Evolutionary conservation across 1,140 invertebrate genomes (phyloP), one percentile per base, ranked within the genome.

Genomic region (Solenopsis invicta): DNA sequence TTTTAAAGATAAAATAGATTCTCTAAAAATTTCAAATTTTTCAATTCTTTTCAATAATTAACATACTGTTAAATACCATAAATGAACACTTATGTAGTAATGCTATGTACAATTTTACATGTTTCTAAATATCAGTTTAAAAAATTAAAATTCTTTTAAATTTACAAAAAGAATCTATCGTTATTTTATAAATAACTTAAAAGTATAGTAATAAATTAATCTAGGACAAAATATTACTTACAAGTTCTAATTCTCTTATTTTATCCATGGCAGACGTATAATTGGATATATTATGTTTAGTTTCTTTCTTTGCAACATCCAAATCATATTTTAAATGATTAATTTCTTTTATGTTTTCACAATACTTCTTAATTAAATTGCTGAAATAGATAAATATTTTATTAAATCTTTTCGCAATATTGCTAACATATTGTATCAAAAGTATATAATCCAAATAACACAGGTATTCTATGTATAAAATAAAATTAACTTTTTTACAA

Each of bases 321-420:
- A 94, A 48, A 8, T 93, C 84, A 52, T 29, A 54, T 34, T 87
- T 93, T 10, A 93, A 82, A 34, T 50, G 24, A 21, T 93, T 74
- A 24, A 77, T 87, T 86, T 93, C 91, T 62, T 90, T 93, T 0
- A 89, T 13, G 45, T 93, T 93, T 37, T 92, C 89, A 66, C 88
- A 90, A 62, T 93, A 93, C 10, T 92, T 87, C 37, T 85, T 86
- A 71, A 93, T 92, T 64, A 94, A 74, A 62, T 88, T 82, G 13
- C 93, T 94, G 34, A 64, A 93, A 75, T 0, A 92, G 9, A 87
- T 69, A 29, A 54, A 80, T 29, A 69, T 54, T 69, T 54, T 24
- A 37, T 78, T 75, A 84, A 61, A 71, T 29, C 75, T n/a, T 56
- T 10, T 54, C 1, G 2, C 48, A 12, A 54, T n/a, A 24, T 12